Evolutionary conservation across 2,888 invertebrate genomes (phyloP), one percentile per base, ranked within the genome.

Genomic region (Phortica magna): DNA sequence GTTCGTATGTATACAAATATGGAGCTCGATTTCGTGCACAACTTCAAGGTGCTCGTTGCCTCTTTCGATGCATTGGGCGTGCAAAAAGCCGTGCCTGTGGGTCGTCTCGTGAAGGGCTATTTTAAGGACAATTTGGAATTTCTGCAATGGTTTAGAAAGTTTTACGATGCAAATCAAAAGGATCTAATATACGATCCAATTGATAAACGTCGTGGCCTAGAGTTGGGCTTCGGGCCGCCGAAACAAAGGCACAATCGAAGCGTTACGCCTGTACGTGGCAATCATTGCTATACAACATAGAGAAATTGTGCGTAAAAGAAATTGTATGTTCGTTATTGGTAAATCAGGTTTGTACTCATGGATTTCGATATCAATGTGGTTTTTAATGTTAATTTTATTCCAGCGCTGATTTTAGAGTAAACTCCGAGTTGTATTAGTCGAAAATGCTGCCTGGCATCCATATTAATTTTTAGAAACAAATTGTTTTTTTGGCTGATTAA

Each of bases 111-210:
- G 0, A 72, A 72, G 57, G 72, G 55, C 3, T 14, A 7, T 2
- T 14, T 14, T 1, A 10, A 42, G 14, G 61, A 42, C 5, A 39
- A 73, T 19, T 7, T 73, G 2, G 61, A 73, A 0, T 73, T 73
- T 31, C 9, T 73, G 3, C 73, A 73, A 7, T 73, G 73, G 73
- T 59, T 59, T 9, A 73, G 59, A 6, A 72, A 22, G 10, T 72
- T 72, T 10, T 72, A 55, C n/a, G 39, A 72, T 9, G 53, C 53
- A 3, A 72, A 57, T 12, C 10, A 1, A 1, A 57, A 57, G 6
- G 43, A 10, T 6, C 5, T 7, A 2, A 17, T 12, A 12, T 68
- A 68, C 48, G 22, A 68, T 68, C 19, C 68, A 9, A 7, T 68
- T 2, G 41, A 48, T 4, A 68, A 10, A 19, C 68, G 68, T 48